phyloP scores from a whole-genome alignment of 2,113 vertebrate genomes.

The Telmatochromis sp. region DNA sequence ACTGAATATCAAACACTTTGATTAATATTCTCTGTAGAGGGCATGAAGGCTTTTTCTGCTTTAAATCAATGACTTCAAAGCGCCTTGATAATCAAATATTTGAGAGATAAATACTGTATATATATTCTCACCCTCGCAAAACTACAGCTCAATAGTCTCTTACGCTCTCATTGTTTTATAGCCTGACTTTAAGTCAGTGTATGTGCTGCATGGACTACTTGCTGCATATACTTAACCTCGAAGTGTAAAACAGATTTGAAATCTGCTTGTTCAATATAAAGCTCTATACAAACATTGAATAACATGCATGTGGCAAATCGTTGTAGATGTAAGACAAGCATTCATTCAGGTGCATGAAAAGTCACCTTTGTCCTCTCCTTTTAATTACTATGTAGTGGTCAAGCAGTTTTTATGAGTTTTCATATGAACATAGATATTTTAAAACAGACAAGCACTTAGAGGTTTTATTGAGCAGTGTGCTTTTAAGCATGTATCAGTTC shows the following conservation, averaged over 20 bases:
- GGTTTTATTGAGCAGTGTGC: not conserved
- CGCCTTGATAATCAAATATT: constrained; percentile 38
- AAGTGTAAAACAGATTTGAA: not conserved
- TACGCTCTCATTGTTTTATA: constrained; percentile 24
- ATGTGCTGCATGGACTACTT: not conserved
- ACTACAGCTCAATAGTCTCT: constrained; percentile 15
- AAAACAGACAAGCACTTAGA: not conserved
- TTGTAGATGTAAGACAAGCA: not conserved
- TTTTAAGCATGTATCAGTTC: not conserved
- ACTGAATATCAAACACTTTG: constrained; percentile 56
- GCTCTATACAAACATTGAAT: not conserved
- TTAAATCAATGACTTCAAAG: constrained; percentile 50
- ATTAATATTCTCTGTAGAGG: constrained; percentile 36
- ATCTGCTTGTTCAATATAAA: not conserved
- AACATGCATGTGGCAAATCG: not conserved
- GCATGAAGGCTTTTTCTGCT: not conserved
- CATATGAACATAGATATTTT: not conserved
- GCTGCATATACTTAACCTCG: not conserved
- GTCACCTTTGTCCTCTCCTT: not conserved
- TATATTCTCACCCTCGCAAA: constrained; percentile 11
- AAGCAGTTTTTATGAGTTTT: not conserved
- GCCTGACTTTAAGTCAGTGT: constrained; percentile 12
- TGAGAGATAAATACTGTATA: constrained; percentile 26
- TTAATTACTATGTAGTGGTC: not conserved
- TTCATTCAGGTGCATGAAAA: not conserved